These are phyloP conservation scores for Caenorhabditis plicata DNA, from an alignment of 2,888 invertebrate species.

Conservation along the genomic window DNA sequence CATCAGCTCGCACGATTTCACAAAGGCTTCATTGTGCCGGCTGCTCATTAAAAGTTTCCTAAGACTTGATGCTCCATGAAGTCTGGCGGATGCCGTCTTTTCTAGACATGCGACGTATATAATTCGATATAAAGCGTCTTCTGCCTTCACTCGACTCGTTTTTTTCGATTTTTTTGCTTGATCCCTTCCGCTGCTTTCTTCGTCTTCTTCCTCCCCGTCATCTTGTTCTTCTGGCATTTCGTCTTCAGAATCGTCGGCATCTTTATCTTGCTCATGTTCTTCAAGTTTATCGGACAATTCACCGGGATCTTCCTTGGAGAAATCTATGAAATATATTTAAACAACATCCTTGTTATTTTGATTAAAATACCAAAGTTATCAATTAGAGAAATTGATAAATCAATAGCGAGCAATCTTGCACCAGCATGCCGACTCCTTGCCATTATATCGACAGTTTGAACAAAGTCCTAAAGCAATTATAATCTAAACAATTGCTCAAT, in stretches of 20 bases:
- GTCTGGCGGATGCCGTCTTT: slow-evolving; percentile 7
- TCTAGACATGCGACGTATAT: slow-evolving; percentile 21
- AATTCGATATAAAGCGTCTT: slow-evolving; percentile 9
- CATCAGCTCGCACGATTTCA: slow-evolving; percentile 4
- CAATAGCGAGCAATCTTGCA: slow-evolving; percentile 10
- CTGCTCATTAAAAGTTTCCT: slow-evolving; percentile 11
- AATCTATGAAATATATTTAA: slow-evolving; percentile 4
- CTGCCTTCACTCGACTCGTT: background rate
- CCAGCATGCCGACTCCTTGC: slow-evolving; percentile 1
- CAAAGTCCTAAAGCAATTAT: slow-evolving; percentile 10
- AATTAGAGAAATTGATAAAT: slow-evolving; percentile 2
- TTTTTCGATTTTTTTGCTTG: background rate
- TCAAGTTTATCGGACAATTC: slow-evolving; percentile 1
- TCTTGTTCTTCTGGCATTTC: slow-evolving; percentile 3
- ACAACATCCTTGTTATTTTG: too few relatives aligned
- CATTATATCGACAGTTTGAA: slow-evolving; percentile 15
- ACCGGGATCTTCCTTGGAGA: background rate
- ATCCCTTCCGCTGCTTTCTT: slow-evolving; percentile 2
- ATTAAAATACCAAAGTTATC: background rate
- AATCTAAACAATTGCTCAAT: background rate
- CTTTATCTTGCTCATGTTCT: slow-evolving; percentile 1
- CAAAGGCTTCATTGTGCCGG: slow-evolving; percentile 7
- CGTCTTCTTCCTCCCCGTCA: background rate
- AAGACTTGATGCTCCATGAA: slow-evolving; percentile 13
- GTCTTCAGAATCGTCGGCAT: slow-evolving; percentile 2